Conservation (phyloP, 2,797 vertebrate genomes). For the Sebastolobus alascanus region DNA sequence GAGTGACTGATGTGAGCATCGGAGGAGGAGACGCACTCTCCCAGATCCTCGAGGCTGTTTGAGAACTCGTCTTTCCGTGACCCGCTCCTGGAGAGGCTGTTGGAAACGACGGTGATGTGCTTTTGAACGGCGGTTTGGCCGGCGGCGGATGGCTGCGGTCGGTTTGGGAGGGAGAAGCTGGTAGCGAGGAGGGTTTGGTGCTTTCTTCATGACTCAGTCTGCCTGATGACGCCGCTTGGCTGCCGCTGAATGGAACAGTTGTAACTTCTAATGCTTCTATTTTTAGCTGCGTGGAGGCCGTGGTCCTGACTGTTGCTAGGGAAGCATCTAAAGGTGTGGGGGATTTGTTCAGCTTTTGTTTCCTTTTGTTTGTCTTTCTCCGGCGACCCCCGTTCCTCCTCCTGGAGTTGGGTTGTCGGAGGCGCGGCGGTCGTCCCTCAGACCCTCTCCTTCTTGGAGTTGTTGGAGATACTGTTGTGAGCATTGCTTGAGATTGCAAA, state of each 20-base stretch:
- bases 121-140: slow-evolving; percentile 45
- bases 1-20: slow-evolving; percentile 39
- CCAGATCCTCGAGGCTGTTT: slow-evolving; percentile 20
- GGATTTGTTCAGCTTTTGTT: slow-evolving; percentile 76
- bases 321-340: slow-evolving; percentile 38
- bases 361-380: slow-evolving; percentile 84
- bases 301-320: slow-evolving; percentile 39
- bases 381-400: slow-evolving; percentile 82
- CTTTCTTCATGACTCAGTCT: slow-evolving; percentile 72
- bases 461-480: slow-evolving; percentile 26
- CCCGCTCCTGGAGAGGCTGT: slow-evolving; percentile 44
- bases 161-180: slow-evolving; percentile 42
- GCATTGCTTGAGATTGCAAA: slow-evolving; percentile 40
- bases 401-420: slow-evolving; percentile 54
- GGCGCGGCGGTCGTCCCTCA: neutral
- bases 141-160: slow-evolving; percentile 19
- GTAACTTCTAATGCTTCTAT: slow-evolving; percentile 58
- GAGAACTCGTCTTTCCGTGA: slow-evolving; percentile 43
- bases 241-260: slow-evolving; percentile 66
- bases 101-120: slow-evolving; percentile 56
- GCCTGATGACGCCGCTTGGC: slow-evolving; percentile 75
- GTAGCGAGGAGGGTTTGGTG: slow-evolving; percentile 39
- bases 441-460: slow-evolving; percentile 3
- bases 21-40: slow-evolving; percentile 29
- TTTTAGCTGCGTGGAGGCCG: slow-evolving; percentile 57